Evolutionary conservation across 2,113 vertebrate species (phyloP), one percentile per base, ranked within the genome.

Genomic region (Oryzias melastigma): DNA sequence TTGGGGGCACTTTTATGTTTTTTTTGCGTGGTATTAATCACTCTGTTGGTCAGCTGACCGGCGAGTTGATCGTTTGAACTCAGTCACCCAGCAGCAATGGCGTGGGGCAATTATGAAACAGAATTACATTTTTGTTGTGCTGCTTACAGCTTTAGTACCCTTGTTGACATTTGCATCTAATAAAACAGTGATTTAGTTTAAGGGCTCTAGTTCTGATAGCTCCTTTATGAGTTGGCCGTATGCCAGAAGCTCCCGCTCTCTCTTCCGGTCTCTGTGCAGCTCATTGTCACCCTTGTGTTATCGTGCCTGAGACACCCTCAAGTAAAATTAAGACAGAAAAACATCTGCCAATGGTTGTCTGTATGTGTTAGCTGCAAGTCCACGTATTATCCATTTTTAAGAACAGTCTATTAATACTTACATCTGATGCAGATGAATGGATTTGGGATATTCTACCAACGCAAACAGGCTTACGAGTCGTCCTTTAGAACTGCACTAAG

Each of bases 101-200:
- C 53, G 20, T 40, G 2, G 62, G 67, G 25, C 18, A 16, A 50
- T 69, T 20, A 67, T 51, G 16, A 70, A 55, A 16, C 35, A 35
- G 10, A 35, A 35, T 35, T 12, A 10, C 35, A 35, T 22, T 65
- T 61, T 19, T 63, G 27, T 65, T 71, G 35, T 51, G 42, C 5
- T 29, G 44, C 16, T 53, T 49, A 22, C 45, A 55, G 62, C 68
- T 80, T 58, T 40, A 24, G 66, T 68, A 58, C 29, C 22, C 56
- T 54, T 54, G 51, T 64, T 69, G 81, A 55, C 60, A 56, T 83
- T 43, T 77, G 60, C 60, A 62, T 63, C 76, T 80, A 71, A 86
- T 77, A 74, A 83, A 82, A 61, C 55, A 66, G 22, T 60, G 54
- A 67, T 80, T 81, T 72, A 41, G 50, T 61, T 79, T 15, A 53